phyloP scores from a whole-genome alignment of 2,888 invertebrate species.

The Conchocele bisecta region DNA sequence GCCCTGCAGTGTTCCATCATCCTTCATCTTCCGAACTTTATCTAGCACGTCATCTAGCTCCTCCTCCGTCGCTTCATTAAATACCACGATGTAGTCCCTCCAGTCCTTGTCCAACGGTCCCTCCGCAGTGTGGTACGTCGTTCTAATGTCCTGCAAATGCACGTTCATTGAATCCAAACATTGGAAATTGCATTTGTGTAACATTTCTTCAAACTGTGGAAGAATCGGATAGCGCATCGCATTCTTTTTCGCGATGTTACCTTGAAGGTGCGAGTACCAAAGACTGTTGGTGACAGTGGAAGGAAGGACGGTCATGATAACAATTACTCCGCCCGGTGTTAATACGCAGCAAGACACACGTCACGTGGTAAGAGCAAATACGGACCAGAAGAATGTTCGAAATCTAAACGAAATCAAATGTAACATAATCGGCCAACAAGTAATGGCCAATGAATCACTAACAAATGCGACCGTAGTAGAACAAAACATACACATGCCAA shows the following conservation, averaged over 20 bases:
- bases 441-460: too few relatives aligned
- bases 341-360: too few relatives aligned
- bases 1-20: not conserved
- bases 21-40: not conserved
- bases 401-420: too few relatives aligned
- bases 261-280: too few relatives aligned
- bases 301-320: too few relatives aligned
- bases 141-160: not conserved
- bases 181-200: not conserved
- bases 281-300: too few relatives aligned
- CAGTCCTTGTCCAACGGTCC: constrained; percentile 19
- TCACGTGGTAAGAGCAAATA: constrained; percentile 19
- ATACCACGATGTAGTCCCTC: constrained; percentile 6
- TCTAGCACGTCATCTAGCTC: constrained; percentile 7
- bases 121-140: constrained; percentile 1
- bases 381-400: too few relatives aligned
- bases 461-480: too few relatives aligned
- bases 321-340: too few relatives aligned
- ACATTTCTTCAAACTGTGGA: not conserved
- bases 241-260: too few relatives aligned
- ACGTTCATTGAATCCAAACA: not conserved
- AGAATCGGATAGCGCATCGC: not conserved
- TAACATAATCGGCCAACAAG: too few relatives aligned
- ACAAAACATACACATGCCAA: too few relatives aligned
- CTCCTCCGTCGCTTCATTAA: constrained; percentile 14